A percentile compares a stretch with the other conserved stretches of the same genome.
These are phyloP conservation scores for Silurus aristotelis DNA, from an alignment of 2,797 vertebrate genomes.

Conservation along the genomic window DNA sequence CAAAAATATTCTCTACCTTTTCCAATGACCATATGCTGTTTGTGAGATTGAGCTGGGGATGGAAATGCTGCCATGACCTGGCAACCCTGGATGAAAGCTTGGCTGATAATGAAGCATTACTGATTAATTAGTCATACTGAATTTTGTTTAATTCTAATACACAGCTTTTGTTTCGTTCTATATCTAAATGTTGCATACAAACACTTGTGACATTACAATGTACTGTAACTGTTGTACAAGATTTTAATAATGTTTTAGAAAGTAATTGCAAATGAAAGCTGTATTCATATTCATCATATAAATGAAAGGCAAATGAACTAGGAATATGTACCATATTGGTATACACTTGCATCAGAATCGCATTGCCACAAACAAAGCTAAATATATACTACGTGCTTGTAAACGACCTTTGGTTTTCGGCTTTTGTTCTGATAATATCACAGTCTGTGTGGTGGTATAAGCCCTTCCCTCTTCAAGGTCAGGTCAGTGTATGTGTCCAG, in stretches of 20 bases:
- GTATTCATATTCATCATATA: no score
- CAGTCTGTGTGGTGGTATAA: conserved; percentile 32
- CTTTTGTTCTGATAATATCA: conserved; percentile 9
- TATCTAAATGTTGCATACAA: neutral
- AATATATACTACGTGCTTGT: neutral
- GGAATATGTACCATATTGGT: neutral
- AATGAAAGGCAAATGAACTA: no score
- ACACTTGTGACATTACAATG: neutral
- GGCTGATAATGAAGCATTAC: no score
- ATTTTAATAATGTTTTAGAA: neutral
- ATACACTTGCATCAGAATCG: neutral
- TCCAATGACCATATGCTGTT: no score
- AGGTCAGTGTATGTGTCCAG: neutral
- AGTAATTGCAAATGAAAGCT: neutral
- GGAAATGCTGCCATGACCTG: no score
- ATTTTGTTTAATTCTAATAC: neutral
- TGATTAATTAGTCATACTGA: neutral
- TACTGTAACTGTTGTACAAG: neutral
- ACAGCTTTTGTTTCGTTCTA: neutral
- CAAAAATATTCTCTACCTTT: no score
- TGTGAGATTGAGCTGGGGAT: no score
- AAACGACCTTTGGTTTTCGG: neutral
- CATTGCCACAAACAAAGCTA: neutral
- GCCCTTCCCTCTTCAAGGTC: conserved; percentile 28
- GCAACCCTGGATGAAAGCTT: no score